Evolutionary conservation across 1,140 invertebrate genomes (phyloP), one percentile per base, ranked within the genome.

Genomic region (Latrodectus geometricus): DNA sequence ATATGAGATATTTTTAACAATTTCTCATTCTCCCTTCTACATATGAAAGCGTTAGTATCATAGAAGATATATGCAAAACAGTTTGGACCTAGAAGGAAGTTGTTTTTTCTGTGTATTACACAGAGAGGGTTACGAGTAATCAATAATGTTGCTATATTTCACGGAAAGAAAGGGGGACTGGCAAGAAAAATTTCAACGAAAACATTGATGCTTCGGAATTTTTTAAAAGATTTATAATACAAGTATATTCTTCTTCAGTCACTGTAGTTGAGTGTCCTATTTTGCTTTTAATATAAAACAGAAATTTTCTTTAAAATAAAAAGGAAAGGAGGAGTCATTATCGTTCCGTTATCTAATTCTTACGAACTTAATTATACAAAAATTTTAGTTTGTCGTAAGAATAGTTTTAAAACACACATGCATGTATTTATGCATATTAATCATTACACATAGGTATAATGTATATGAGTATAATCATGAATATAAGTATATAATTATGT

Each of bases 41-140:
- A 3, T 17, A 14, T 61, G 11, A 17, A 61, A 61, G 54, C 54
- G 2, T 11, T 17, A 8, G 54, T 72, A 48, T 78, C 56, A 23
- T 8, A 15, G n/a, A 81, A n/a, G 48, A n/a, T 68, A 17, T 84
- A 84, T 84, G 82, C 82, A 84, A 84, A 84, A 61, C 73, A 84
- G 82, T 68, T 84, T 70, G 50, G n/a, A n/a, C 12, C 11, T 8
- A 8, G 50, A 50, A 70, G 80, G 70, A 83, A 74, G 69, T 83
- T 20, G 54, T 83, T 74, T 73, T 75, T 17, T 50, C 14, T 17
- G 73, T 75, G 9, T 8, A 5, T 21, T 8, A 35, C n/a, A 23
- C 17, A 48, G 56, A 81, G 78, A 83, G 56, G 70, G 76, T 79
- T 79, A 66, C 54, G 17, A 11, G 68, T 12, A 61, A 81, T 81